Percentiles rank a stretch among this genome's conserved stretches.
Evolutionary conservation across 1,140 invertebrate species (phyloP).

Genomic region (Scaptomyza hsui): DNA sequence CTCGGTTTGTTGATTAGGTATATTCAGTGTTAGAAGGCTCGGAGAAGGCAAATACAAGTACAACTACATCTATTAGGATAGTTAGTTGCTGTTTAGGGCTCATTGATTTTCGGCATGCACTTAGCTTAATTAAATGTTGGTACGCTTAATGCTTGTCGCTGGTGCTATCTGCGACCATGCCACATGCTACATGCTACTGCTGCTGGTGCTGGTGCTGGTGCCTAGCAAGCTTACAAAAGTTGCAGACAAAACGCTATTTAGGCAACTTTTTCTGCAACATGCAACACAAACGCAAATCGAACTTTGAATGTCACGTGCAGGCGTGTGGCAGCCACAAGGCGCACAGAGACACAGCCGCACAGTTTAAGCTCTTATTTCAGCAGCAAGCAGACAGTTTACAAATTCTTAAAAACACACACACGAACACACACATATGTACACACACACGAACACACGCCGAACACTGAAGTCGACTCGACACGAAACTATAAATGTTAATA

Average conservation of each 20-base stretch:
- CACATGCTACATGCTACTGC: not conserved
- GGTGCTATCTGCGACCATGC: not conserved
- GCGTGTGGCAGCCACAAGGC: not conserved
- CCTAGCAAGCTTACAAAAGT: not conserved
- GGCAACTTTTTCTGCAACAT: constrained; percentile 24
- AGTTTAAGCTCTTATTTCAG: constrained; percentile 25
- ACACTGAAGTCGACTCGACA: constrained; percentile 50
- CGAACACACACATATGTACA: constrained; percentile 17
- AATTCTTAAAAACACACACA: constrained; percentile 40
- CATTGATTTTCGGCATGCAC: constrained; percentile 67
- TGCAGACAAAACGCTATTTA: not conserved
- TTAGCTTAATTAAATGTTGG: constrained; percentile 76
- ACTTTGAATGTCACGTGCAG: constrained; percentile 74
- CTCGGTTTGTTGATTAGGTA: not conserved
- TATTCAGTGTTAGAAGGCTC: not conserved
- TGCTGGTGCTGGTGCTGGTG: no score
- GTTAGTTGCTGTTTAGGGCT: constrained; percentile 6
- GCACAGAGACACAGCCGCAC: not conserved
- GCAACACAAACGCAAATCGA: constrained; percentile 36
- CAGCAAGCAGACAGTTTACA: constrained; percentile 47
- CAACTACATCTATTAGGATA: no score
- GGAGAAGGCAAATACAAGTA: not conserved
- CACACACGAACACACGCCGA: constrained; percentile 1
- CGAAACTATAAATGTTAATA: constrained; percentile 81
- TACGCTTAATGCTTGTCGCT: constrained; percentile 29